Conservation (phyloP, 2,888 invertebrate species). For the Tenthredo livida region DNA sequence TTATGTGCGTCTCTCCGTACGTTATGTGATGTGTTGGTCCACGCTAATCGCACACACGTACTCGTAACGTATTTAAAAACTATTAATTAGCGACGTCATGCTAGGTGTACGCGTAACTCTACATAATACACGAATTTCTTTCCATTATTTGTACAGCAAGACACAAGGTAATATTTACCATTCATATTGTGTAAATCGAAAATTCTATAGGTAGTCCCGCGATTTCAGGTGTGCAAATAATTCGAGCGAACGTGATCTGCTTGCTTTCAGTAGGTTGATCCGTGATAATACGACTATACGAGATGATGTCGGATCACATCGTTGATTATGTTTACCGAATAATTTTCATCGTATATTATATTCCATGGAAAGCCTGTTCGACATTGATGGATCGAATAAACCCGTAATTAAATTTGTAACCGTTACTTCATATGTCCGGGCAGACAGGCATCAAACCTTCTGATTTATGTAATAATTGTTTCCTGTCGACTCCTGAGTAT, state of each 20-base stretch:
- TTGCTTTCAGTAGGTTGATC: not conserved
- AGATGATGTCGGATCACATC: not conserved
- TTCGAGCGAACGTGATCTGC: not conserved
- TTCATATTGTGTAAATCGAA: not conserved
- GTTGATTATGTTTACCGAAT: slow-evolving; percentile 38
- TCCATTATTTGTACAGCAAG: not conserved
- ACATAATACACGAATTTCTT: not conserved
- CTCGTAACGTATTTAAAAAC: not conserved
- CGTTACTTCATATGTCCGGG: slow-evolving; percentile 15
- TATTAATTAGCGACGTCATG: not conserved
- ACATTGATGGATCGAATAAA: slow-evolving; percentile 40
- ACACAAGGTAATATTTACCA: not conserved
- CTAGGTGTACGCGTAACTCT: not conserved
- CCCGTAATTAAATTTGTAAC: slow-evolving; percentile 40
- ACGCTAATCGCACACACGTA: not conserved
- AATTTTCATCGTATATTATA: not conserved
- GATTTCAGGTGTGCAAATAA: not conserved
- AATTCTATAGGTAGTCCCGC: not conserved
- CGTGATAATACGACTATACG: not conserved
- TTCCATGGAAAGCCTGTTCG: not conserved
- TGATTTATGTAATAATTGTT: slow-evolving; percentile 41
- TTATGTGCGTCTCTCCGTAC: not conserved
- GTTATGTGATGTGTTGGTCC: slow-evolving; percentile 16
- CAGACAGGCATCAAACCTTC: slow-evolving; percentile 4
- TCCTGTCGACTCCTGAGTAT: slow-evolving; percentile 26